Evolutionary conservation across 2,888 invertebrate genomes (phyloP).

Genomic region (Philereme vetulata): DNA sequence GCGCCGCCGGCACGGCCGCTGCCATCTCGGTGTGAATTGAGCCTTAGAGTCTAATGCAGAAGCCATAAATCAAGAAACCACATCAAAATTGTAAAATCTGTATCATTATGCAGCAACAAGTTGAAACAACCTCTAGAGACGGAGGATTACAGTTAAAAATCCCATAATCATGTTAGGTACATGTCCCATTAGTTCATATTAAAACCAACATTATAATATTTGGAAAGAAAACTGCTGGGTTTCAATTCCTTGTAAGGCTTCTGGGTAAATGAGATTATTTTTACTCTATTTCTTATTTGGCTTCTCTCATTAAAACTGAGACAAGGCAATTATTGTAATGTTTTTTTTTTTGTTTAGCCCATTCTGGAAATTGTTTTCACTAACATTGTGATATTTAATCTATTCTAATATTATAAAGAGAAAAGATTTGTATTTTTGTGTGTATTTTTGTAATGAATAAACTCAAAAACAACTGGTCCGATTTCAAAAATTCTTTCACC

Average conservation of each 20-base stretch:
- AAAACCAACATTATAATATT: conserved; percentile 14
- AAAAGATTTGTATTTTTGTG: too few species aligned
- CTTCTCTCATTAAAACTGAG: conserved; percentile 43
- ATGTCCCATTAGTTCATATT: neutral
- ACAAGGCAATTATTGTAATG: neutral
- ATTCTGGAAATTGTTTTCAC: too few species aligned
- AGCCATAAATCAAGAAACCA: neutral
- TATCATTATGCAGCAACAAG: too few species aligned
- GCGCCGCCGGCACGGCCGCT: too few species aligned
- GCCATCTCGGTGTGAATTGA: too few species aligned
- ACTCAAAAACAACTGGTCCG: too few species aligned
- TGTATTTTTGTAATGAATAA: too few species aligned
- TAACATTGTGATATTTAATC: too few species aligned
- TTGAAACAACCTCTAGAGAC: neutral
- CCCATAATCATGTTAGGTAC: neutral
- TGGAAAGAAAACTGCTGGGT: conserved; percentile 19
- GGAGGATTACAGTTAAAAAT: conserved; percentile 9
- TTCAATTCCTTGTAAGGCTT: conserved; percentile 47
- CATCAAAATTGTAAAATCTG: conserved; percentile 1
- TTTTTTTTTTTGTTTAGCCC: too few species aligned
- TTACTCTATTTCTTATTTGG: conserved; percentile 41
- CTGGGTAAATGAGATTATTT: conserved; percentile 62
- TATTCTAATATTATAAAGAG: too few species aligned
- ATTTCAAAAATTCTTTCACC: too few species aligned
- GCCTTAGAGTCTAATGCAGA: neutral